phyloP scores from a whole-genome alignment of 2,797 vertebrate species.

The Alca torda region DNA sequence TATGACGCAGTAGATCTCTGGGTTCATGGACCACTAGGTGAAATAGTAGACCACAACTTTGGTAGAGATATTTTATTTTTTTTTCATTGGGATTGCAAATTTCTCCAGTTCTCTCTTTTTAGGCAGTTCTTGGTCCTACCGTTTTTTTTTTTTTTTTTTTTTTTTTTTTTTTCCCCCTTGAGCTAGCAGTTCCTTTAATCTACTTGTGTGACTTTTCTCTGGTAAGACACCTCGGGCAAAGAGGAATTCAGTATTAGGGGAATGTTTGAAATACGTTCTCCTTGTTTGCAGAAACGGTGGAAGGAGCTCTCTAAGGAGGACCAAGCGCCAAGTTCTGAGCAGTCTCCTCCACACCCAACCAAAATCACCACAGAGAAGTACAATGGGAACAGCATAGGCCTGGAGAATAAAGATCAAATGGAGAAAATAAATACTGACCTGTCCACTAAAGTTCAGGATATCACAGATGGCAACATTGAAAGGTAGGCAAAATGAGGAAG shows the following conservation, averaged over 20 bases:
- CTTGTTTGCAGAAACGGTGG: conserved; percentile 74
- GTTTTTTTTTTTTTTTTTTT: neutral
- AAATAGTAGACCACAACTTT: neutral
- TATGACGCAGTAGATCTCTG: neutral
- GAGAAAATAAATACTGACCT: conserved; percentile 66
- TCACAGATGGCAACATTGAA: conserved; percentile 76
- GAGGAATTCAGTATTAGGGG: neutral
- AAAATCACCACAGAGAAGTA: conserved; percentile 79
- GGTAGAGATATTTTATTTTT: neutral
- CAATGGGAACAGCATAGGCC: conserved; percentile 83
- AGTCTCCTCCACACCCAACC: conserved; percentile 73
- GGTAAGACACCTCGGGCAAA: neutral
- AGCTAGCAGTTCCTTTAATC: neutral
- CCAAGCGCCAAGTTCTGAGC: conserved; percentile 77
- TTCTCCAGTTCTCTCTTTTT: neutral
- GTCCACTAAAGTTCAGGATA: conserved; percentile 67
- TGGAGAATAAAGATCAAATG: conserved; percentile 72
- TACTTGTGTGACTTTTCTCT: neutral
- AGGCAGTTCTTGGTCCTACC: neutral
- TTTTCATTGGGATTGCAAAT: neutral
- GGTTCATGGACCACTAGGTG: neutral
- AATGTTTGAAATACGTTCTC: conserved; percentile 8
- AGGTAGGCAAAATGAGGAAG: conserved; percentile 72
- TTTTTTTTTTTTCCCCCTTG: neutral
- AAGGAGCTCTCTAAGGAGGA: conserved; percentile 81